Evolutionary conservation across 1,140 invertebrate species (phyloP), one percentile per base, ranked within the genome.

Genomic region (Formica selysi): DNA sequence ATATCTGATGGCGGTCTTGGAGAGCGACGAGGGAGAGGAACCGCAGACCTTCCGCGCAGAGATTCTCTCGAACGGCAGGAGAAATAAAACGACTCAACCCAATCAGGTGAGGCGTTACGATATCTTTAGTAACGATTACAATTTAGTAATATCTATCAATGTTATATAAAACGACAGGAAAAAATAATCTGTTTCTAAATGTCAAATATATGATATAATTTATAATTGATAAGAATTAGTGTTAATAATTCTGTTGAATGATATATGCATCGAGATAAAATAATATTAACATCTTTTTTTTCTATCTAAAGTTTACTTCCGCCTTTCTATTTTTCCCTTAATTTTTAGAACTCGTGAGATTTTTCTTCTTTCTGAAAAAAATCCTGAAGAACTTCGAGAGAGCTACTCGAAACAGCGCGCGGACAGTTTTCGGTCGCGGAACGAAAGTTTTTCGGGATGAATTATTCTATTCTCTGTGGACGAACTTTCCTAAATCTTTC

Each of bases 1-100:
- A 10, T 98, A 99, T 92, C 95, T 99, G 61, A 97, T 98, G 94
- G 97, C 97, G 59, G 97, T 98, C 0, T 94, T 98, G 86, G 97
- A 98, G 92, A 97, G 97, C 74, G 97, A 97, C 91, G 96, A 96
- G 76, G 95, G 96, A 4, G 97, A 97, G 67, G 97, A 97, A 2
- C 97, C 97, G 8, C 96, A 96, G 29, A 97, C 96, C 0, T 98
- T 98, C 92, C 95, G 97, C 26, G 97, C 97, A 3, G 97, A 98
- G 90, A 95, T 98, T 7, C 95, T 96, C 36, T 96, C 96, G 11
- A 95, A 93, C 41, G 92, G 92, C n/a, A 91, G 93, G 68, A 91
- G 94, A 57, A 95, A 92, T 74, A 95, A 95, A 57, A 86, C 79
- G 76, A 59, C 79, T 68, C 94, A 94, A 29, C 38, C 89, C 3